Percentiles rank a stretch among this genome's conserved stretches.
These are phyloP conservation scores for Plutella xylostella DNA, from an alignment of 2,888 invertebrate species.

Conservation along the genomic window DNA sequence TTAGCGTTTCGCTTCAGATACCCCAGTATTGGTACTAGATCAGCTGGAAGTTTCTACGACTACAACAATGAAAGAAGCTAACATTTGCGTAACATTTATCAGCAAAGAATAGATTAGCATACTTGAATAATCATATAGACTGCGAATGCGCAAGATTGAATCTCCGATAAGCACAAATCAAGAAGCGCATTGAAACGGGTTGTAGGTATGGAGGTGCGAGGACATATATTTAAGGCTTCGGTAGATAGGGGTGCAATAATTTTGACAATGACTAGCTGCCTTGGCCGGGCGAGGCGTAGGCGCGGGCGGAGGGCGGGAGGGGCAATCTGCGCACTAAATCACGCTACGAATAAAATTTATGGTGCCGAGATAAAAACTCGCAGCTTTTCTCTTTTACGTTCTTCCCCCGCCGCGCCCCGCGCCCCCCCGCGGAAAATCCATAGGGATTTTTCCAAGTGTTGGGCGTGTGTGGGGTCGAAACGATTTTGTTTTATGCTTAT, in stretches of 20 bases:
- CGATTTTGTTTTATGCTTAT: slow-evolving; percentile 70
- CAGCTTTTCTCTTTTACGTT: slow-evolving; percentile 73
- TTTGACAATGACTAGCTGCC: slow-evolving; percentile 71
- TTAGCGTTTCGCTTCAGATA: slow-evolving; percentile 23
- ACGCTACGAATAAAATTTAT: slow-evolving; percentile 73
- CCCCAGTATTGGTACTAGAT: slow-evolving; percentile 43
- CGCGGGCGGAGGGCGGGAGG: slow-evolving; percentile 39
- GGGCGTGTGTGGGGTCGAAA: slow-evolving; percentile 66
- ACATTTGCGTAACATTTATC: slow-evolving; percentile 42
- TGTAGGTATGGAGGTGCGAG: slow-evolving; percentile 61
- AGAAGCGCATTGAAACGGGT: too few species aligned
- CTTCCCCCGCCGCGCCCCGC: slow-evolving; percentile 44
- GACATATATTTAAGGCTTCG: slow-evolving; percentile 69
- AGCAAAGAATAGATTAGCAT: background rate
- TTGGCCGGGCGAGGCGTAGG: slow-evolving; percentile 22
- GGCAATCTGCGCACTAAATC: slow-evolving; percentile 72
- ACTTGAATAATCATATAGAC: too few species aligned
- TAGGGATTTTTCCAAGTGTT: slow-evolving; percentile 70
- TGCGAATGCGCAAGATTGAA: too few species aligned
- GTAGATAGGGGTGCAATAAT: slow-evolving; percentile 71
- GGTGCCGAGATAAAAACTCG: slow-evolving; percentile 73
- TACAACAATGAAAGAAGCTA: slow-evolving; percentile 34
- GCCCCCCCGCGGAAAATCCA: slow-evolving; percentile 54
- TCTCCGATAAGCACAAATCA: too few species aligned
- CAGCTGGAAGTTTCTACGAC: slow-evolving; percentile 49